Conservation (phyloP, 2,888 invertebrate genomes). For the Lochmaea crataegi region DNA sequence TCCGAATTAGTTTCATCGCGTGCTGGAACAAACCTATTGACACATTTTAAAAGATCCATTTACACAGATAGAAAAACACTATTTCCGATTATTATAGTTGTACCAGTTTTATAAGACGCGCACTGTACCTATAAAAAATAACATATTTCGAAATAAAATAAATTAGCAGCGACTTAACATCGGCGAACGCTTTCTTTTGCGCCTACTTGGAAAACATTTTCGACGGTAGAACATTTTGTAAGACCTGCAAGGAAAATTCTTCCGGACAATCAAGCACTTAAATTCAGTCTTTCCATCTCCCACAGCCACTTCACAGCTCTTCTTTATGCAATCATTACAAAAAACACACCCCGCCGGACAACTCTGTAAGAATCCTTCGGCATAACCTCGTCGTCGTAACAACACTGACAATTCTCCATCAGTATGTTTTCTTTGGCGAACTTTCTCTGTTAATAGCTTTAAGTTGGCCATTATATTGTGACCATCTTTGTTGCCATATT, state of each 20-base stretch:
- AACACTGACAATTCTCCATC: constrained; percentile 68
- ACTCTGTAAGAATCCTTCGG: constrained; percentile 59
- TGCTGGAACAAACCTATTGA: too few relatives aligned
- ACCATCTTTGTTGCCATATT: too few relatives aligned
- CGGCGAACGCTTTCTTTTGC: constrained; percentile 67
- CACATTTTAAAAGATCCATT: too few relatives aligned
- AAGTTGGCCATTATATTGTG: too few relatives aligned
- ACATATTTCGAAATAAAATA: not conserved
- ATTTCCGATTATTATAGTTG: too few relatives aligned
- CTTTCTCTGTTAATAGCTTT: too few relatives aligned
- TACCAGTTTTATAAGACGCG: too few relatives aligned
- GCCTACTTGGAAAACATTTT: constrained; percentile 66
- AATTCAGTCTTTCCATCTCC: constrained; percentile 63
- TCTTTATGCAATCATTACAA: constrained; percentile 64
- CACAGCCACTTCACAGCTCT: constrained; percentile 61
- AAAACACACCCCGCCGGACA: constrained; percentile 66
- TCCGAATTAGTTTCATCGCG: too few relatives aligned
- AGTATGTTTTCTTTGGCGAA: constrained; percentile 60
- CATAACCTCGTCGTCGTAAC: constrained; percentile 68
- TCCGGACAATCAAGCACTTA: constrained; percentile 65
- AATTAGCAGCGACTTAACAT: constrained; percentile 63
- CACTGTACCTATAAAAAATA: not conserved
- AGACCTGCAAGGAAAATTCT: constrained; percentile 57
- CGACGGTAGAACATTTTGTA: constrained; percentile 61
- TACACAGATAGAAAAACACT: too few relatives aligned